Percentiles rank a stretch among this genome's conserved stretches.
These are phyloP conservation scores for Malthinus flaveolus DNA, from an alignment of 2,888 invertebrate species.

Conservation along the genomic window DNA sequence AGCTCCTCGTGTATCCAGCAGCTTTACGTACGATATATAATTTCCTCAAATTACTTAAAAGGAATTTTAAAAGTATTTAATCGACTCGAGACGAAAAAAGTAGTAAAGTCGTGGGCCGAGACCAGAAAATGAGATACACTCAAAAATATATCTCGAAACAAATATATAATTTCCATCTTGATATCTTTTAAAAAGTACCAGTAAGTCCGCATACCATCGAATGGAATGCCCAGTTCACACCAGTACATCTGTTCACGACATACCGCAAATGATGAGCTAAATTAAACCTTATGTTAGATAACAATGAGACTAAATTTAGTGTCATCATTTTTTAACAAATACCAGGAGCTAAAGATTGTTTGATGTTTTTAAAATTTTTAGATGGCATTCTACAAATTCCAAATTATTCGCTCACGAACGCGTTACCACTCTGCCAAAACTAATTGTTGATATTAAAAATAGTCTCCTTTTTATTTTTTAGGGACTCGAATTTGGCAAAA, in stretches of 20 bases:
- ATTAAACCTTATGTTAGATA: slow-evolving; percentile 31
- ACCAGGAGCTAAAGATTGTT: slow-evolving; percentile 24
- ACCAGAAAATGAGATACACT: slow-evolving; percentile 1
- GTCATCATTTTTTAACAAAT: slow-evolving; percentile 24
- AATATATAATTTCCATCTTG: slow-evolving; percentile 25
- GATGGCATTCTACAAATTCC: slow-evolving; percentile 23
- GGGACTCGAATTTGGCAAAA: slow-evolving; percentile 2
- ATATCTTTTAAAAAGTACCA: slow-evolving; percentile 36
- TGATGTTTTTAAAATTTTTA: slow-evolving; percentile 23
- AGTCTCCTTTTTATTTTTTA: slow-evolving; percentile 1
- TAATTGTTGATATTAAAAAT: slow-evolving; percentile 6
- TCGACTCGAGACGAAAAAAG: not conserved
- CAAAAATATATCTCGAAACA: slow-evolving; percentile 12
- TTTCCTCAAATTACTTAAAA: too few species aligned
- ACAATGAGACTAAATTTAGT: slow-evolving; percentile 29
- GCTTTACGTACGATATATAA: too few species aligned
- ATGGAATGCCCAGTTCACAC: slow-evolving; percentile 45
- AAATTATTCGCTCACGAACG: not conserved
- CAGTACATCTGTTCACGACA: slow-evolving; percentile 38
- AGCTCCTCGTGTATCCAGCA: too few species aligned
- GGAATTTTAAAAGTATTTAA: slow-evolving; percentile 7
- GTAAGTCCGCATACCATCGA: slow-evolving; percentile 44
- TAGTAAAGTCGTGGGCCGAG: slow-evolving; percentile 1
- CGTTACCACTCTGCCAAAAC: not conserved
- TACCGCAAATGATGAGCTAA: slow-evolving; percentile 25